Percentiles rank a stretch among this genome's conserved stretches.
Conservation (phyloP, 2,113 vertebrate genomes). For the Copsychus sechellarum region DNA sequence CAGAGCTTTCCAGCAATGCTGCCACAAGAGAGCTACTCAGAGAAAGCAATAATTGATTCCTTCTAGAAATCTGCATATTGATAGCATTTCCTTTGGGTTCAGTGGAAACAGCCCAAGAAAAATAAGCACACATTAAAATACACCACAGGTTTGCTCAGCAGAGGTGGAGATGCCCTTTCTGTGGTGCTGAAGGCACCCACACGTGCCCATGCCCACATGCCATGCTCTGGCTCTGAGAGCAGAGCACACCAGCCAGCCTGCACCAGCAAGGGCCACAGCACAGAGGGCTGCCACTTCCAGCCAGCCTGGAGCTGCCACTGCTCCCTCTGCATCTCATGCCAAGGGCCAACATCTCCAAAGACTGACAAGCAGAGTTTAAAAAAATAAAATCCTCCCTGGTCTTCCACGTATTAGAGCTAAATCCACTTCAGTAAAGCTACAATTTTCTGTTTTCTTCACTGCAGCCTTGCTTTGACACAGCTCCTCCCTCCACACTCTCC, state of each 20-base stretch:
- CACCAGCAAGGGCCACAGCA: rapidly evolving
- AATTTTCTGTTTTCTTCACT: background rate
- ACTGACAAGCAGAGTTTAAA: background rate
- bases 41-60: background rate
- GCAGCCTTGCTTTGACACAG: background rate
- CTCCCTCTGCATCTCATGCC: background rate
- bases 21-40: background rate
- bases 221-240: background rate
- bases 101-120: rapidly evolving
- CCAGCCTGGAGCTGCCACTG: no score
- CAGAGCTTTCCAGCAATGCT: background rate
- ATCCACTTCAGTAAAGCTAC: background rate
- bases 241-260: background rate
- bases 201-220: no score
- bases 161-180: background rate
- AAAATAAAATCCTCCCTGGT: background rate
- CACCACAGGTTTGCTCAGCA: background rate
- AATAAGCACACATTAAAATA: background rate
- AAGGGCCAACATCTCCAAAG: background rate
- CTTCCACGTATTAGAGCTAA: background rate
- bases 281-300: background rate
- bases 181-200: background rate
- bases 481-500: background rate
- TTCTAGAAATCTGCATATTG: background rate
- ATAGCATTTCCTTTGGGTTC: background rate